Evolutionary conservation across 2,113 vertebrate genomes (phyloP).

Genomic region (Sebastes schlegelii): DNA sequence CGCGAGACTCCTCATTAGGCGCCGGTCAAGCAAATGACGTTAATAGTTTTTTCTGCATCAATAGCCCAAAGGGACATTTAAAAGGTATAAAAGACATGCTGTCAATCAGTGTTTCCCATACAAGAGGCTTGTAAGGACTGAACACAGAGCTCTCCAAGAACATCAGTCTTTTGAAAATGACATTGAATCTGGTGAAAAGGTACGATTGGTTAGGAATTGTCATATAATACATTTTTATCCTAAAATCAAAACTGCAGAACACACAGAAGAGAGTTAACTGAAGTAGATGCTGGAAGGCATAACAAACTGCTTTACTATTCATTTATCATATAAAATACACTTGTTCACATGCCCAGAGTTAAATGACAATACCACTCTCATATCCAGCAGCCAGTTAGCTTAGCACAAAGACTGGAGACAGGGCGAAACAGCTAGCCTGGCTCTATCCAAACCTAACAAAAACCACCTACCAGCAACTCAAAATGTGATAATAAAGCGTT

Average conservation of each 20-base stretch:
- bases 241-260: background rate
- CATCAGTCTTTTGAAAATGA: background rate
- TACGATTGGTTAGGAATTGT: background rate
- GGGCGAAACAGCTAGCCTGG: background rate
- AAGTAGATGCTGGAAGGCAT: conserved; percentile 9
- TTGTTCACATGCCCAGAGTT: background rate
- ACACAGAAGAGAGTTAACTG: background rate
- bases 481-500: too few species aligned
- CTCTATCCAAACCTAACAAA: background rate
- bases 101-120: conserved; percentile 24
- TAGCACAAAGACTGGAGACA: background rate
- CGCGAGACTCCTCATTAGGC: background rate
- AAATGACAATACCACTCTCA: too few species aligned
- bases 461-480: background rate
- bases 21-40: conserved; percentile 24
- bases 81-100: background rate
- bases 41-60: conserved; percentile 45
- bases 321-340: background rate
- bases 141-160: background rate
- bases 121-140: background rate
- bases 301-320: background rate
- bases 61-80: background rate
- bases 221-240: background rate
- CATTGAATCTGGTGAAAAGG: background rate
- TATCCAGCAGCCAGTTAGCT: background rate